phyloP scores from a whole-genome alignment of 2,888 invertebrate species.

The Phorcus lineatus region DNA sequence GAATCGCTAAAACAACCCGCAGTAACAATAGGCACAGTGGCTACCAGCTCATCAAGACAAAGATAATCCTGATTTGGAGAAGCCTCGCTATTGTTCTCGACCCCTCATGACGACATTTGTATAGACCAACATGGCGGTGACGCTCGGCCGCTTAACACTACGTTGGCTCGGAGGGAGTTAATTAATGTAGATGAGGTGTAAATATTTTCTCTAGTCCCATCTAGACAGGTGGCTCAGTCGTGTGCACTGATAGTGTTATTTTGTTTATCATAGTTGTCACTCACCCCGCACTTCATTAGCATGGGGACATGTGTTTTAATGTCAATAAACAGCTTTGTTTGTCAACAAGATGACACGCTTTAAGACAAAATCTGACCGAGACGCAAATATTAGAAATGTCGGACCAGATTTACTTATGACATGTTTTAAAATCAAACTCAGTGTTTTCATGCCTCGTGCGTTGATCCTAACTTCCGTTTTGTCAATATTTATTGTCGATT shows the following conservation, averaged over 20 bases:
- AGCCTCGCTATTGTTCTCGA: neutral
- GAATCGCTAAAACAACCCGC: neutral
- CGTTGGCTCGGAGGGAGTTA: neutral
- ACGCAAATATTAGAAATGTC: too few relatives aligned
- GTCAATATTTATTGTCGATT: too few relatives aligned
- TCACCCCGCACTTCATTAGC: neutral
- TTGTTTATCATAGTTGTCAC: neutral
- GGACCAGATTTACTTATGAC: too few relatives aligned
- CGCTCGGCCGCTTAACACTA: neutral
- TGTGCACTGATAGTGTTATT: neutral
- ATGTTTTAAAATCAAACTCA: too few relatives aligned
- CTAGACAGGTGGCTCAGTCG: neutral
- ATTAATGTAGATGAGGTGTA: slow-evolving; percentile 11
- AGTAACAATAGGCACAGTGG: neutral
- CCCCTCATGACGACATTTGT: neutral
- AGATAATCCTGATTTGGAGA: neutral
- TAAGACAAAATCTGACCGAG: too few relatives aligned
- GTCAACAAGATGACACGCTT: too few relatives aligned
- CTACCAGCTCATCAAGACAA: neutral
- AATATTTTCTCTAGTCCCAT: neutral
- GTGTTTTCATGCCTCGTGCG: too few relatives aligned
- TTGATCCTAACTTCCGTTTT: too few relatives aligned
- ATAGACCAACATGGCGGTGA: neutral
- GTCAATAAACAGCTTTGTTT: neutral
- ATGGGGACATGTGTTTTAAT: neutral